phyloP scores from a whole-genome alignment of 2,888 invertebrate species.

The Phalera bucephala region DNA sequence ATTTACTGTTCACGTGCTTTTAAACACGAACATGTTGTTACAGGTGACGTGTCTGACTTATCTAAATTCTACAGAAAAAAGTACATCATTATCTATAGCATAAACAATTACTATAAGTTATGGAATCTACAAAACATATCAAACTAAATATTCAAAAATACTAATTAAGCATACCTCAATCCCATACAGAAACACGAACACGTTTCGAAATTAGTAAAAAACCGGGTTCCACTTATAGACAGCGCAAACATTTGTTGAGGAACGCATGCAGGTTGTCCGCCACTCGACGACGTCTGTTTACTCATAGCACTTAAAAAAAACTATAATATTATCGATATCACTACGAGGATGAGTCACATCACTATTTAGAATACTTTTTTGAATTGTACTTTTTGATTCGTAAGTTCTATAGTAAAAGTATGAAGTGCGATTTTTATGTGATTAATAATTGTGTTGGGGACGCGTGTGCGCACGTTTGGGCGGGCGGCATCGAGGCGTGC shows the following conservation, averaged over 20 bases:
- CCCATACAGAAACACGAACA: slow-evolving; percentile 21
- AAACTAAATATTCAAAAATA: too few species aligned
- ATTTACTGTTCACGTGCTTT: too few species aligned
- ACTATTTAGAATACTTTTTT: too few species aligned
- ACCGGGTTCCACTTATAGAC: slow-evolving; percentile 56
- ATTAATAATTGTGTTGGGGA: slow-evolving; percentile 9
- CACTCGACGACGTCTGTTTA: slow-evolving; percentile 38
- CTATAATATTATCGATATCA: slow-evolving; percentile 26
- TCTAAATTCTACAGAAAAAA: too few species aligned
- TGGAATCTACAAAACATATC: too few species aligned
- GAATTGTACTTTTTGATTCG: too few species aligned
- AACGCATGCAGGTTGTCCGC: slow-evolving; percentile 37
- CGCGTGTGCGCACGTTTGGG: slow-evolving; percentile 47
- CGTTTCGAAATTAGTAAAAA: slow-evolving; percentile 40
- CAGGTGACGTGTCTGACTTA: too few species aligned
- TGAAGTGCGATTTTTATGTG: background rate
- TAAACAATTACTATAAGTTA: too few species aligned
- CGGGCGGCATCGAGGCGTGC: slow-evolving; percentile 77
- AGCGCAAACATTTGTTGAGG: slow-evolving; percentile 63
- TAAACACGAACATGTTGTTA: too few species aligned
- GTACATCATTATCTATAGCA: too few species aligned
- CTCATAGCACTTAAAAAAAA: slow-evolving; percentile 33
- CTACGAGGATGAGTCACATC: slow-evolving; percentile 25
- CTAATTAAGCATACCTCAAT: slow-evolving; percentile 50
- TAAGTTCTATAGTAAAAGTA: background rate